Base-by-base conservation (phyloP, 2,797 vertebrate genomes). In the Knipowitschia caucasica region DNA sequence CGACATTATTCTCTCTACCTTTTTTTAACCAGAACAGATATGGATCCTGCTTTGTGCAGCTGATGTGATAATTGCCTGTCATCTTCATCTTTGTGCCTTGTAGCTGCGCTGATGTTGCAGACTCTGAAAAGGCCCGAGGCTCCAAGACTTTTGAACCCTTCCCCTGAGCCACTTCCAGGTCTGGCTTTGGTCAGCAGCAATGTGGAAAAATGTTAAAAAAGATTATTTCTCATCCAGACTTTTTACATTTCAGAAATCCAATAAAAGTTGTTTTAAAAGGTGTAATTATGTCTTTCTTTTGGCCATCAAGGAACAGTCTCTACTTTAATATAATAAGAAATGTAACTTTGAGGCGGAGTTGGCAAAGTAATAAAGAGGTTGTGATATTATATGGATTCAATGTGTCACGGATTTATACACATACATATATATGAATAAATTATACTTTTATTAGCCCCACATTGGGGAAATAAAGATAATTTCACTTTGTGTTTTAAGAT, bases 41-140 rank as follows among this genome's bases (percentile, higher is more conserved):
- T 34, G 30, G 52, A 56, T 10, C 12, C 29, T 29, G 2, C 26
- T 26, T 43, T 58, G 4, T 40, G 36, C 17, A 4, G 40, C 42
- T 51, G 34, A 64, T 61, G 64, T 18, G 69, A 61, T 74, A 71
- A 77, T 66, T 43, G 52, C 43, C 55, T 51, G 46, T 61, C 67
- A 66, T 64, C n/a, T n/a, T n/a, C n/a, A 33, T 23, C 63, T n/a
- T n/a, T 63, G 52, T 44, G 59, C 59, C 62, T 38, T 8, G 53
- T n/a, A n/a, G n/a, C n/a, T n/a, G n/a, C n/a, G n/a, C n/a, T n/a
- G n/a, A n/a, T 49, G 29, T n/a, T 23, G 52, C 40, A 59, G 70
- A 62, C 53, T 79, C 61, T 69, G 74, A 69, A 62, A 20, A 63
- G 42, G 53, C 61, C 53, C 56, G 36, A 11, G 45, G 60, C 54